phyloP scores from a whole-genome alignment of 2,888 invertebrate species.

The Schrankia costaestrigalis region DNA sequence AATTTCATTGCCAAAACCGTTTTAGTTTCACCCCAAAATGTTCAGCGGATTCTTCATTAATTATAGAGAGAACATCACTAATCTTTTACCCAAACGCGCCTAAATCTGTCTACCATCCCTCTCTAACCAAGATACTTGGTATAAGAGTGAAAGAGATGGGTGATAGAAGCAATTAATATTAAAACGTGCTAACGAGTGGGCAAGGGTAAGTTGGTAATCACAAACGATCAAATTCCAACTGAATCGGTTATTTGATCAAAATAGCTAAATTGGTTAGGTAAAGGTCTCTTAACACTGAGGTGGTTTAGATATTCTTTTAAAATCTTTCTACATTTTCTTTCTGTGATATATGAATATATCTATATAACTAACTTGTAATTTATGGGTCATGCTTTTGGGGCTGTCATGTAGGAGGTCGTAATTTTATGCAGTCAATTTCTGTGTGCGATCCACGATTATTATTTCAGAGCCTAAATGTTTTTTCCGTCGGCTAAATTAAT shows the following conservation, averaged over 20 bases:
- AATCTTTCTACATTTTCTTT: too few species aligned
- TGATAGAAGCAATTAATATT: slow-evolving; percentile 32
- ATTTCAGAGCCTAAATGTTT: too few species aligned
- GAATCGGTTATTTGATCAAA: slow-evolving; percentile 35
- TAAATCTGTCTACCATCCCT: slow-evolving; percentile 11
- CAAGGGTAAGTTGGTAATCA: slow-evolving; percentile 31
- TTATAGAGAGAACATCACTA: slow-evolving; percentile 20
- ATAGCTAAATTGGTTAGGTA: slow-evolving; percentile 29
- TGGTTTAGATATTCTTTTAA: too few species aligned
- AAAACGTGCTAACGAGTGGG: slow-evolving; percentile 34
- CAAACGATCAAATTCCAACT: slow-evolving; percentile 30
- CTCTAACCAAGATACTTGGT: neutral
- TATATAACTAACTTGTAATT: too few species aligned
- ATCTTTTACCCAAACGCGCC: slow-evolving; percentile 24
- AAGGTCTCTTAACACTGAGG: slow-evolving; percentile 15
- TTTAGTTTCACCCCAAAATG: slow-evolving; percentile 1
- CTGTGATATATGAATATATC: too few species aligned
- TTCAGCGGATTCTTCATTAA: slow-evolving; percentile 12
- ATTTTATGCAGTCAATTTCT: too few species aligned
- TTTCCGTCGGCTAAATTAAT: too few species aligned
- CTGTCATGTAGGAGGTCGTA: too few species aligned
- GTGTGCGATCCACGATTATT: too few species aligned
- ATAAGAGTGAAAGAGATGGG: slow-evolving; percentile 11
- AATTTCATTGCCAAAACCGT: slow-evolving; percentile 1
- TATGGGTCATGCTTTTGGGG: too few species aligned